These are phyloP conservation scores for Formica exsecta DNA, from an alignment of 1,140 invertebrate genomes.

Conservation along the genomic window DNA sequence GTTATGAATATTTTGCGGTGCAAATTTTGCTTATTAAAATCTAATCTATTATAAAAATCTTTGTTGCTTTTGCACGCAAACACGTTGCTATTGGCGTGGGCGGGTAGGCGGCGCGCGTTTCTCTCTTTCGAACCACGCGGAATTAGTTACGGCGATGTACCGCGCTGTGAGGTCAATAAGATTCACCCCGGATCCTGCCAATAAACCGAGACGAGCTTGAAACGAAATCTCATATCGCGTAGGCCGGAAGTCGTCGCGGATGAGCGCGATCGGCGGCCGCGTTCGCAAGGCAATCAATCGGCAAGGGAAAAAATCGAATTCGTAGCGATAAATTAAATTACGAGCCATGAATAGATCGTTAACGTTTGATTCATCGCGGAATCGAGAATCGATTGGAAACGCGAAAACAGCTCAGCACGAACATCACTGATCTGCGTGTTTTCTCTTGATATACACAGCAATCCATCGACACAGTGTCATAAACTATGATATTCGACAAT, in stretches of 20 bases:
- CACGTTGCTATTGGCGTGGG: background rate
- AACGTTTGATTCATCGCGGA: slow-evolving; percentile 76
- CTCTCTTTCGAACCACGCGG: background rate
- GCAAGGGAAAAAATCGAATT: slow-evolving; percentile 55
- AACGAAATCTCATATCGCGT: slow-evolving; percentile 40
- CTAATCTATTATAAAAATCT: slow-evolving; percentile 10
- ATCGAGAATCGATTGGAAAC: slow-evolving; percentile 36
- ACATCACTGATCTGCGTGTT: background rate
- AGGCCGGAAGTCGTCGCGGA: slow-evolving; percentile 62
- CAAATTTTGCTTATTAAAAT: background rate
- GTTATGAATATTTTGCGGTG: background rate
- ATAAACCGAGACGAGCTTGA: slow-evolving; percentile 28
- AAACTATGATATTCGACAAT: slow-evolving; percentile 25
- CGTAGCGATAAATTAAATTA: slow-evolving; percentile 77
- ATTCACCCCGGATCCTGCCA: slow-evolving; percentile 48
- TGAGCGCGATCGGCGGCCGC: slow-evolving; percentile 61
- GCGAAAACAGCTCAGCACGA: background rate
- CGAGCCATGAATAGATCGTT: slow-evolving; percentile 75
- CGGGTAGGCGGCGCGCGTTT: background rate
- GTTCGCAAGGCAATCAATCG: slow-evolving; percentile 57
- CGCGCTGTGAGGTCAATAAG: slow-evolving; percentile 39
- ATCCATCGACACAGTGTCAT: background rate
- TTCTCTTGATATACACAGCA: slow-evolving; percentile 24
- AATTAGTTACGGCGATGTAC: slow-evolving; percentile 35
- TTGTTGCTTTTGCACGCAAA: background rate